A percentile compares a stretch with the other conserved stretches of the same genome.
Conservation (phyloP, 2,797 vertebrate species). For the Danio jaintianensis region DNA sequence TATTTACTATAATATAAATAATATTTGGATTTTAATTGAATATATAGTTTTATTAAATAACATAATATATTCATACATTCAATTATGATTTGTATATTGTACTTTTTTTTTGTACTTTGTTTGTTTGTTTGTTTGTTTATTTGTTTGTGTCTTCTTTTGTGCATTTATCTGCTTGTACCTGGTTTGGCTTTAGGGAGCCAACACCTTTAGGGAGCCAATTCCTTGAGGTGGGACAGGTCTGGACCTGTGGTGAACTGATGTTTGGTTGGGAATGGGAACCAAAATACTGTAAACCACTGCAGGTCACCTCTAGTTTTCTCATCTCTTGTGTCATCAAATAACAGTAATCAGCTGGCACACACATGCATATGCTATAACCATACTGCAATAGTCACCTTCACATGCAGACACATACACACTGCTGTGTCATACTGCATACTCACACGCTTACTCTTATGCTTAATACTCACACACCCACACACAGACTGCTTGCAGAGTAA, state of each 20-base stretch:
- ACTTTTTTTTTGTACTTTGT: background rate
- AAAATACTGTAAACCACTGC: background rate
- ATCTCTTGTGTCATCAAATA: background rate
- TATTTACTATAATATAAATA: background rate
- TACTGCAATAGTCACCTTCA: background rate
- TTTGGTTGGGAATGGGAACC: background rate
- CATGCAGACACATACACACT: slow-evolving; percentile 1
- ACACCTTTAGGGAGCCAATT: slow-evolving; percentile 27
- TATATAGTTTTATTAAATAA: background rate
- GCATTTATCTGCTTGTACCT: slow-evolving; percentile 11
- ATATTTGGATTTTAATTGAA: background rate
- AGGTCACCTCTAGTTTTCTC: slow-evolving; percentile 17
- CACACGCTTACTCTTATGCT: background rate
- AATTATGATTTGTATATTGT: too few species aligned
- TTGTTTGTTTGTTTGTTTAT: background rate
- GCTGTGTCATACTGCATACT: slow-evolving; percentile 1
- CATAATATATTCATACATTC: too few species aligned
- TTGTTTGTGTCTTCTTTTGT: background rate
- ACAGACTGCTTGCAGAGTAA: slow-evolving; percentile 15
- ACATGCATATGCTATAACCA: background rate
- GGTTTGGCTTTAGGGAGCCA: slow-evolving; percentile 17
- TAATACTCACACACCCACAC: slow-evolving; percentile 32
- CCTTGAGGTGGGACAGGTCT: slow-evolving; percentile 26
- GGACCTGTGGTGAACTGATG: slow-evolving; percentile 25
- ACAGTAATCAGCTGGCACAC: background rate